Base-by-base conservation (phyloP, 1,140 invertebrate genomes). In the Anadara kagoshimensis region DNA sequence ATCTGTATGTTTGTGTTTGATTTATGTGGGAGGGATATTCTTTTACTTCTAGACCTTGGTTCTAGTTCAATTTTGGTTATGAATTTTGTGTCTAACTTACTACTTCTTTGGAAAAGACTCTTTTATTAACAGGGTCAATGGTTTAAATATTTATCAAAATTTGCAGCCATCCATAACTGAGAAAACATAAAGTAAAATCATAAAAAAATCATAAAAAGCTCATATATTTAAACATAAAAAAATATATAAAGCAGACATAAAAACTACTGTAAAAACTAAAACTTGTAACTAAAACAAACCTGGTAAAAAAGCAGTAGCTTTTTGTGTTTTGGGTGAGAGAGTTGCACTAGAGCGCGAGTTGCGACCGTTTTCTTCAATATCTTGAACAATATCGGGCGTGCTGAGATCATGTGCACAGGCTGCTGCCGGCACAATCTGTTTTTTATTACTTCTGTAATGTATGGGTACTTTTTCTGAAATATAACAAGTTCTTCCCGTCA, bases 391-490 rank as follows among this genome's bases (percentile, higher is more conserved):
- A 62, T 74, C 68, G 49, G 69, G 58, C 20, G 65, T 45, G 16
- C 51, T 73, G 26, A 78, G 73, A 64, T 86, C 85, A 63, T 81
- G 83, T 26, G 75, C 75, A 67, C 61, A 76, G 7, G 80, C 77
- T 14, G 82, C 54, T 26, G 80, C 58, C 29, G 82, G 82, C 59
- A 78, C 67, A 11, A 78, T 73, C 47, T 81, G 73, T 66, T 80
- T 81, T 73, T 83, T 78, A 56, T 73, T 78, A 67, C 75, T 78
- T 51, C 84, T 73, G 65, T 80, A 83, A 67, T 87, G 83, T 67
- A 87, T 85, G 3, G 84, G 84, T 43, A 85, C 78, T 74, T 83
- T 85, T 66, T 85, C 85, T 85, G 83, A 47, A 78, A 80, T 45
- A 29, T 73, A 75, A 81, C 67, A 73, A 66, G 47, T 63, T 63